Base-by-base conservation (phyloP, 2,113 vertebrate genomes). In the Melanocharis versteri region DNA sequence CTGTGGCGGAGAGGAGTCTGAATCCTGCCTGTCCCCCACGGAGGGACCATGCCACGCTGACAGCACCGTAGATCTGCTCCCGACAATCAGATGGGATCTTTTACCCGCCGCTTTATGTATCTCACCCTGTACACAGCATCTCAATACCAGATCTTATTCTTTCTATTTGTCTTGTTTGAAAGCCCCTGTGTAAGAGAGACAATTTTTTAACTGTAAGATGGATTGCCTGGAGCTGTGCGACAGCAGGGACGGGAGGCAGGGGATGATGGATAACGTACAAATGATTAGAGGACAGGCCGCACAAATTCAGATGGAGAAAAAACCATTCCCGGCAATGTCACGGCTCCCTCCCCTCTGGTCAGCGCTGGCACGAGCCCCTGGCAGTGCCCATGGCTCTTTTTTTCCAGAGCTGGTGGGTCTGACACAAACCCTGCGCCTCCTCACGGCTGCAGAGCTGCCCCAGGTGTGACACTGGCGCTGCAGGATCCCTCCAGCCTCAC, bases 81-180 rank as follows among this genome's bases (percentile, higher is more conserved):
- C 5, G 24, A 69, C 94, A 50, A 77, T 93, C 92, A 61, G 90
- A 51, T 15, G 89, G 92, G 57, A 93, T 94, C 92, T 94, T 35
- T 85, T 83, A n/a, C 78, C 66, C 9, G 6, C 39, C 1, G 16
- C 81, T 50, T 82, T 69, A 14, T 81, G 92, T 77, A 92, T 91
- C 95, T 58, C 60, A 50, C 40, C 69, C 95, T 66, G 83, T 86
- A 91, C 60, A 60, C 87, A 40, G 94, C 87, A 83, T 91, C 96
- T 95, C 93, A 73, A 76, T 86, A 89, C 47, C 95, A 91, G n/a
- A 57, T 88, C 96, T 91, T 76, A 82, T 66, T 89, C 96, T 87
- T 94, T 96, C 92, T 77, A 37, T 96, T 96, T 97, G 96, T 96
- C 95, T 97, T 50, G 54, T 97, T 97, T 94, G 96, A 95, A 98